Percentiles rank a stretch among this genome's conserved stretches.
phyloP scores from a whole-genome alignment of 2,797 vertebrate species.

The Apodemus agrarius region DNA sequence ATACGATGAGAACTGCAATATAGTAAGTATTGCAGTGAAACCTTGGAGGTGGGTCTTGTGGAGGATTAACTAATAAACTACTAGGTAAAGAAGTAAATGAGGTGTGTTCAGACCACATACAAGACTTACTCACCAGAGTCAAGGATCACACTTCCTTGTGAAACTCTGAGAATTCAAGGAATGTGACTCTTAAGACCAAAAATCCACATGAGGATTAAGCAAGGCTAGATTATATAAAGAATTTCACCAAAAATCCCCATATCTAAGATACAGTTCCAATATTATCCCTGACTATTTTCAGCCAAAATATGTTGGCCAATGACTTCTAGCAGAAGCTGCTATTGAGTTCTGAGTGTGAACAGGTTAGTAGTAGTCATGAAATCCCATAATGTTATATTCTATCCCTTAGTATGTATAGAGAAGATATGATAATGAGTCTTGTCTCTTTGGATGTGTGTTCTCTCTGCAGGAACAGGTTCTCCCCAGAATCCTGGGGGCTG shows the following conservation, averaged over 20 bases:
- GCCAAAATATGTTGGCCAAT: not conserved
- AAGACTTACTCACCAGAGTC: not conserved
- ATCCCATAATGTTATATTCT: slow-evolving; percentile 31
- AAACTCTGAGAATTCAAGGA: not conserved
- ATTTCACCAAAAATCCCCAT: not conserved
- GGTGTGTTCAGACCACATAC: not conserved
- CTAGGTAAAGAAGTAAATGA: not conserved
- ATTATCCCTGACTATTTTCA: not conserved
- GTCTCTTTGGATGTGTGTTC: not conserved
- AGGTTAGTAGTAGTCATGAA: not conserved
- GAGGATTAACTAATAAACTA: not conserved
- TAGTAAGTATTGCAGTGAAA: not conserved
- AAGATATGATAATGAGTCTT: slow-evolving; percentile 47
- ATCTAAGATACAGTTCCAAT: not conserved
- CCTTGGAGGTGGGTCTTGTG: not conserved
- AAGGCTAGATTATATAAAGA: rapidly evolving
- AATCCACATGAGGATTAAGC: not conserved
- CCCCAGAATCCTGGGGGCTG: not conserved
- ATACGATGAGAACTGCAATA: not conserved
- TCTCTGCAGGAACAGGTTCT: not conserved
- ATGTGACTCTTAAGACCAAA: not conserved
- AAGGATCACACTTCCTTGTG: not conserved
- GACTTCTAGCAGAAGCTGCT: not conserved
- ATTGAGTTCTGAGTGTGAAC: slow-evolving; percentile 24
- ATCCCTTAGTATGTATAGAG: not conserved